Conservation (phyloP, 2,888 invertebrate genomes). For the Stratiomys singularior region DNA sequence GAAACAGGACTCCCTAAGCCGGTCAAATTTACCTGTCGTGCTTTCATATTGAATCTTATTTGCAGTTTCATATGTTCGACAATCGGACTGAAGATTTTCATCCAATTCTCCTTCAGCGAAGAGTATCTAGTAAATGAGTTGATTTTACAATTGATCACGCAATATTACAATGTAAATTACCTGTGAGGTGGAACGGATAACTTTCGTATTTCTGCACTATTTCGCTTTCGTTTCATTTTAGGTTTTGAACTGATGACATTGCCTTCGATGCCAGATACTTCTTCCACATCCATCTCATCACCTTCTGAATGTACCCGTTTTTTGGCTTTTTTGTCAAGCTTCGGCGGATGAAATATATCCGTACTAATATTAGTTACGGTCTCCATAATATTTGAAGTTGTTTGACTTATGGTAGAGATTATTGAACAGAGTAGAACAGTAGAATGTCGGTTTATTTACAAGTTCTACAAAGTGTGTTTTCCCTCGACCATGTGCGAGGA, state of each 20-base stretch:
- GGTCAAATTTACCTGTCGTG: conserved; percentile 77
- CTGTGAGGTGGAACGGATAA: conserved; percentile 91
- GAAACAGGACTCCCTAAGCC: too few species aligned
- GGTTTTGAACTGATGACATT: conserved; percentile 63
- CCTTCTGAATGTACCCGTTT: conserved; percentile 64
- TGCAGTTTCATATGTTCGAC: conserved; percentile 95
- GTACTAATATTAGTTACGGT: conserved; percentile 59
- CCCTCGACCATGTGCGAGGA: neutral
- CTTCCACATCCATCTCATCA: conserved; percentile 75
- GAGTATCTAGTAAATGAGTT: conserved; percentile 73
- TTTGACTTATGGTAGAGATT: too few species aligned
- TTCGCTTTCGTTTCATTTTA: conserved; percentile 67
- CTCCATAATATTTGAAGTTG: conserved; percentile 56
- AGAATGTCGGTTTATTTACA: too few species aligned
- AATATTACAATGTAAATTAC: conserved; percentile 58
- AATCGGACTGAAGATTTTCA: conserved; percentile 95
- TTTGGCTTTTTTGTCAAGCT: conserved; percentile 55
- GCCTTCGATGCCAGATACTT: conserved; percentile 73
- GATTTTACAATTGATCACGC: neutral
- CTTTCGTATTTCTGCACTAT: conserved; percentile 72
- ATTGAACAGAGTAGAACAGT: too few species aligned
- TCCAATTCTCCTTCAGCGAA: conserved; percentile 95
- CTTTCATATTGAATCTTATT: conserved; percentile 92
- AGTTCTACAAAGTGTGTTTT: neutral
- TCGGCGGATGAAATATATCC: conserved; percentile 57